Percentiles rank a stretch among this genome's conserved stretches.
Evolutionary conservation across 2,113 vertebrate genomes (phyloP).

Genomic region (Monarcha castaneiventris): DNA sequence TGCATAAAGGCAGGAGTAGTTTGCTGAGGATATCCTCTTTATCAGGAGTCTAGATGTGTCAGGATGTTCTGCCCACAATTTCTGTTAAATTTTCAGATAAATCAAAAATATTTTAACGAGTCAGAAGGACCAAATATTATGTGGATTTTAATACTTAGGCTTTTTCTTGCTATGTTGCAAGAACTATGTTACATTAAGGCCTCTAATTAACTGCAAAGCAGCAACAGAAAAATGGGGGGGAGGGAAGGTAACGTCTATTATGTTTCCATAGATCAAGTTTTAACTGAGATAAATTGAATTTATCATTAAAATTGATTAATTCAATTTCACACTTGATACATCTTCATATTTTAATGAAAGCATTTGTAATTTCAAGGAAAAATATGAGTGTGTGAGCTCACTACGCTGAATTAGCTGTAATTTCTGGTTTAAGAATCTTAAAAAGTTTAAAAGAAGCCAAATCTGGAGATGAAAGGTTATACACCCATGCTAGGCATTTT

Average conservation of each 20-base stretch:
- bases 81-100: not conserved
- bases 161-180: not conserved
- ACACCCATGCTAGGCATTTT: not conserved
- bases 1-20: not conserved
- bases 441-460: not conserved
- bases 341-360: slow-evolving; percentile 18
- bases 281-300: slow-evolving; percentile 21
- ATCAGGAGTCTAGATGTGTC: not conserved
- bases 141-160: not conserved
- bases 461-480: not conserved
- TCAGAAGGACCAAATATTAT: not conserved
- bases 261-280: slow-evolving; percentile 14
- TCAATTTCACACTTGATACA: slow-evolving; percentile 2
- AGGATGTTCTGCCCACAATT: not conserved
- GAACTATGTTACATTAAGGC: not conserved
- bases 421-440: not conserved
- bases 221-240: not conserved
- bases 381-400: not conserved
- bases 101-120: not conserved
- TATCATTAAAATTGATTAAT: slow-evolving; percentile 40
- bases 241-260: not conserved
- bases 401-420: not conserved
- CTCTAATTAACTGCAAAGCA: slow-evolving; percentile 10
- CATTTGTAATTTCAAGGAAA: not conserved
- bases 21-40: not conserved